These are phyloP conservation scores for Apomyelois bistriatella DNA, from an alignment of 2,888 invertebrate species.

Conservation along the genomic window DNA sequence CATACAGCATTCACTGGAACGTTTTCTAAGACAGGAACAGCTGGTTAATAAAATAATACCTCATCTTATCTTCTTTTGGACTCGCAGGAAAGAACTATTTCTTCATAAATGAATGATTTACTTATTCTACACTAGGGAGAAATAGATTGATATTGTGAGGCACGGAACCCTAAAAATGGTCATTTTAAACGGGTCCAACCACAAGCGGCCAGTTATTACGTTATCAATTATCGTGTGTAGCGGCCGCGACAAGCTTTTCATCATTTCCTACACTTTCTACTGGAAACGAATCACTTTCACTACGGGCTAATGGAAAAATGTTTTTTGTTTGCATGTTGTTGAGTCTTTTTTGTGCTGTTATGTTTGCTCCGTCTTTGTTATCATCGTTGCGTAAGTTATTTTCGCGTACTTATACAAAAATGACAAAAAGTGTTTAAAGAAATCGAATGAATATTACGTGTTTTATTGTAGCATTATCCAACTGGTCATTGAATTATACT, in stretches of 20 bases:
- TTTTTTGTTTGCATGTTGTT: background rate
- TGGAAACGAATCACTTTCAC: background rate
- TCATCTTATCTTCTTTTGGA: no score
- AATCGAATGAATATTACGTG: no score
- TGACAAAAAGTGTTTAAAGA: no score
- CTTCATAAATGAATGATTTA: no score
- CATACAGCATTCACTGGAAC: no score
- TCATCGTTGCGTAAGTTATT: background rate
- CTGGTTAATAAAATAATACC: no score
- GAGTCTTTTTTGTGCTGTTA: background rate
- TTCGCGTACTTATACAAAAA: background rate
- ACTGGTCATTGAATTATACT: no score
- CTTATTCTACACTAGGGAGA: no score
- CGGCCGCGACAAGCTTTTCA: conserved; percentile 12
- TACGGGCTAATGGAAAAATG: conserved; percentile 10
- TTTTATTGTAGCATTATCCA: no score
- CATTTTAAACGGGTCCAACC: background rate
- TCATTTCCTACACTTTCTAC: conserved; percentile 2
- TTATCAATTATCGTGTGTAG: conserved; percentile 14
- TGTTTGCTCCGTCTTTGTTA: background rate
- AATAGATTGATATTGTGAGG: background rate
- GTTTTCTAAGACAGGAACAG: no score
- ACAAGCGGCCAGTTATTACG: background rate
- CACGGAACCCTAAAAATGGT: background rate
- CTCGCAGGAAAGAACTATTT: no score